These are phyloP conservation scores for Schizotus pectinicornis DNA, from an alignment of 2,888 invertebrate genomes.

Conservation along the genomic window DNA sequence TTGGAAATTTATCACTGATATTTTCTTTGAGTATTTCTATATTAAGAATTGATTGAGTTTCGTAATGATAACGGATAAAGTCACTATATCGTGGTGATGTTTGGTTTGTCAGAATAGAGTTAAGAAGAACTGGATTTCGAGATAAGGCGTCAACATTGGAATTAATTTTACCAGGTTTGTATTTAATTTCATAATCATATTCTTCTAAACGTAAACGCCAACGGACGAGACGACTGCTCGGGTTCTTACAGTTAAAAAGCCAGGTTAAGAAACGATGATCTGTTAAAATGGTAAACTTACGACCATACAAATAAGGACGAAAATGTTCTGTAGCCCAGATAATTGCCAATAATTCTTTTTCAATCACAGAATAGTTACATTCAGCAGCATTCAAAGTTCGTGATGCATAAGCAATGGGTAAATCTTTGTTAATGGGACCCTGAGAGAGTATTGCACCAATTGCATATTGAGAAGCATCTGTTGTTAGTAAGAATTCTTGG, in stretches of 20 bases:
- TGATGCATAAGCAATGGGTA: slow-evolving; percentile 43
- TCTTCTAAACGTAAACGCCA: too few relatives aligned
- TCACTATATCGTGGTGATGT: too few relatives aligned
- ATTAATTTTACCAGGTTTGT: too few relatives aligned
- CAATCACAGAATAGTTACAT: slow-evolving; percentile 21
- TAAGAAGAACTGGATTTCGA: too few relatives aligned
- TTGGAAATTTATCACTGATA: background rate
- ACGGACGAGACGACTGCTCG: too few relatives aligned
- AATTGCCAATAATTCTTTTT: slow-evolving; percentile 31
- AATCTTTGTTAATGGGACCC: slow-evolving; percentile 30
- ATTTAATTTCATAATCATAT: too few relatives aligned
- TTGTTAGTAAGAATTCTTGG: slow-evolving; percentile 39
- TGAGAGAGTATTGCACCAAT: slow-evolving; percentile 40
- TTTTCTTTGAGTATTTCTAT: background rate
- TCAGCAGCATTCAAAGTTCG: slow-evolving; percentile 37
- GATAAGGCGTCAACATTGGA: too few relatives aligned
- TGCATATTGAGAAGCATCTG: slow-evolving; percentile 40
- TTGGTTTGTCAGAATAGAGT: too few relatives aligned
- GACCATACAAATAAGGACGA: slow-evolving; percentile 29
- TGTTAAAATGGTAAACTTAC: slow-evolving; percentile 2
- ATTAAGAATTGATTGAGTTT: background rate
- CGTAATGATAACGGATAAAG: slow-evolving; percentile 2
- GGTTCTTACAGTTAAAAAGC: too few relatives aligned
- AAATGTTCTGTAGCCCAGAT: slow-evolving; percentile 29
- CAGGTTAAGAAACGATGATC: too few relatives aligned